Base-by-base conservation (phyloP, 2,888 invertebrate species). In the Aspidiotus rigidus region DNA sequence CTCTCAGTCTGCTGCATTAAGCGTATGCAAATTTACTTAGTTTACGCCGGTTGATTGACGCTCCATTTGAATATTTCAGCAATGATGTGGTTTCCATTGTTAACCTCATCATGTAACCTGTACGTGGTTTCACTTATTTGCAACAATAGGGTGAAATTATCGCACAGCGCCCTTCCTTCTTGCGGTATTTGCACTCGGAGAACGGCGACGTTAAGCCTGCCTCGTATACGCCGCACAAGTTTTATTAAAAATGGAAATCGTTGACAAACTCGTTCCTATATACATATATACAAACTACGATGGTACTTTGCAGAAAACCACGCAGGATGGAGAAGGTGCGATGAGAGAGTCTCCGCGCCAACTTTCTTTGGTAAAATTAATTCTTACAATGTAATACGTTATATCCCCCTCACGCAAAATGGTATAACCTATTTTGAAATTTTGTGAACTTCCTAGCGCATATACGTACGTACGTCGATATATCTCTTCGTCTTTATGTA, bases 71-170 rank as follows among this genome's bases (percentile, higher is more conserved):
- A 59, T 59, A 59, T 59, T 59, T 59, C 39, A 59, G 17, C 59
- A 39, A 39, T 13, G 59, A 28, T 59, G 59, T 39, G 59, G 59
- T 59, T 59, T 39, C 59, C 59, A 59, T 59, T 59, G 59, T 59
- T 59, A 59, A 59, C 59, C 59, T 10, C 59, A 59, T 59, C 59
- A 39, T 59, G 59, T 59, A 59, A 59, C 59, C 59, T 59, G 59
- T 59, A 59, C 59, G 59, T 59, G 59, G 59, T 59, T 59, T 59
- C 59, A 39, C 39, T 59, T 39, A 59, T 39, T 13, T 16, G 16
- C 16, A 17, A 10, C 28, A 59, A 49, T 49, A n/a, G 49, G n/a
- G 11, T 49, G 49, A 49, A n/a, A 49, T 49, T 13, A 49, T 49
- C 49, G n/a, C 6, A n/a, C n/a, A 3, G 49, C 49, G 28, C 49